Conservation (phyloP, 2,797 vertebrate genomes). For the Ptychobarbus kaznakovi region DNA sequence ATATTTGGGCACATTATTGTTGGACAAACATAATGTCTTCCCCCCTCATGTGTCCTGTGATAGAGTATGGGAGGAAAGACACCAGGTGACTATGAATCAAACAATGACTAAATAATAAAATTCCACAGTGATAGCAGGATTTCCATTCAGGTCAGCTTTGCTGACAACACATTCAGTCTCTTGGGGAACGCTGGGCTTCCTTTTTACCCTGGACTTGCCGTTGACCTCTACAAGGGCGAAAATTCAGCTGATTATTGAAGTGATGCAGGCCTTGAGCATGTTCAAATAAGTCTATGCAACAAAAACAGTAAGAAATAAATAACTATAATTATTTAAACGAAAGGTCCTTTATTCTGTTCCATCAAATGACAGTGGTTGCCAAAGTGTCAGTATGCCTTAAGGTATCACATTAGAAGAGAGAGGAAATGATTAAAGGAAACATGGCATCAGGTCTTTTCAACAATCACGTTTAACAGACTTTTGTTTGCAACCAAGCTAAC, state of each 20-base stretch:
- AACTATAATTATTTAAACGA: constrained; percentile 34
- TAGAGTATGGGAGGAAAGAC: constrained; percentile 54
- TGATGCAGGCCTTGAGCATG: constrained; percentile 29
- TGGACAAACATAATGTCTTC: constrained; percentile 41
- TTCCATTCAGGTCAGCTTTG: constrained; percentile 61
- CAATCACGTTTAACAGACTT: constrained; percentile 54
- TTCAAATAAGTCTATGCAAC: constrained; percentile 43
- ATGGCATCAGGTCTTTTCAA: constrained; percentile 50
- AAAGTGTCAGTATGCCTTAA: constrained; percentile 40
- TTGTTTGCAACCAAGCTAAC: constrained; percentile 42
- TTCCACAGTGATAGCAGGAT: constrained; percentile 68
- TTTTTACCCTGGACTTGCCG: constrained; percentile 46
- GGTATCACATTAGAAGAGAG: constrained; percentile 33
- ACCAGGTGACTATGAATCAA: constrained; percentile 64
- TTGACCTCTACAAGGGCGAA: constrained; percentile 48
- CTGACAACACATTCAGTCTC: constrained; percentile 55
- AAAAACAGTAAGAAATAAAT: constrained; percentile 41
- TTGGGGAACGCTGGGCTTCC: constrained; percentile 33
- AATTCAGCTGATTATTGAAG: constrained; percentile 53
- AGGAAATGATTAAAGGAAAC: constrained; percentile 39
- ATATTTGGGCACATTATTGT: constrained; percentile 42
- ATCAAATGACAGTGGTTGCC: constrained; percentile 39
- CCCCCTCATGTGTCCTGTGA: constrained; percentile 52
- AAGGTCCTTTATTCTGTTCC: constrained; percentile 29
- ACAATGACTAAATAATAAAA: constrained; percentile 66